Conservation (phyloP, 2,113 vertebrate species). For the Furnarius figulus region DNA sequence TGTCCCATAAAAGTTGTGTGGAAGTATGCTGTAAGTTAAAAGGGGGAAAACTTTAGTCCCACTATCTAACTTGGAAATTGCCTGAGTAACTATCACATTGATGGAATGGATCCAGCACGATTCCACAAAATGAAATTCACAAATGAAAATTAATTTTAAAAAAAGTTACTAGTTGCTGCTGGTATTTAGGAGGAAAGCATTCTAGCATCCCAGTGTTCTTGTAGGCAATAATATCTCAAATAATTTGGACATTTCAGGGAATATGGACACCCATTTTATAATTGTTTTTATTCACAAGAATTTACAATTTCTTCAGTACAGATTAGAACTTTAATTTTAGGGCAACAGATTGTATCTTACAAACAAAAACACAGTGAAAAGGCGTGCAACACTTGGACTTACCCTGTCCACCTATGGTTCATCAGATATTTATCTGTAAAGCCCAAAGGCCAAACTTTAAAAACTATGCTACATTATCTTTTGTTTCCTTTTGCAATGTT, state of each 20-base stretch:
- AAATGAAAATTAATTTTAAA: background rate
- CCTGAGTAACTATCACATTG: background rate
- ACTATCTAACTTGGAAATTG: background rate
- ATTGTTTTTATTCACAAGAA: background rate
- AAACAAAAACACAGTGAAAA: background rate
- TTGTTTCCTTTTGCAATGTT: background rate
- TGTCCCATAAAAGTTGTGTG: background rate
- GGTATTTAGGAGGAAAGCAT: background rate
- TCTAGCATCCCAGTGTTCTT: background rate
- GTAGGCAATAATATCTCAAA: background rate
- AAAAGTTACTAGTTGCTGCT: background rate
- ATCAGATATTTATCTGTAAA: background rate
- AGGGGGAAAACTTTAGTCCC: background rate
- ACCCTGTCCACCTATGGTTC: background rate
- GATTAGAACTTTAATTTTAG: background rate
- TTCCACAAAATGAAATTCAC: background rate
- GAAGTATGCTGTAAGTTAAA: background rate
- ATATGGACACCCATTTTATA: background rate
- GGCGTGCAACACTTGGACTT: background rate
- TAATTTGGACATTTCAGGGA: background rate
- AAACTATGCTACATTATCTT: background rate
- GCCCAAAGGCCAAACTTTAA: background rate
- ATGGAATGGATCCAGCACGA: background rate
- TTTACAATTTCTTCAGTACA: background rate
- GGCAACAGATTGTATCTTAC: background rate